A percentile compares a stretch with the other conserved stretches of the same genome.
Conservation (phyloP, 2,797 vertebrate genomes). For the Pangasius krempfi region DNA sequence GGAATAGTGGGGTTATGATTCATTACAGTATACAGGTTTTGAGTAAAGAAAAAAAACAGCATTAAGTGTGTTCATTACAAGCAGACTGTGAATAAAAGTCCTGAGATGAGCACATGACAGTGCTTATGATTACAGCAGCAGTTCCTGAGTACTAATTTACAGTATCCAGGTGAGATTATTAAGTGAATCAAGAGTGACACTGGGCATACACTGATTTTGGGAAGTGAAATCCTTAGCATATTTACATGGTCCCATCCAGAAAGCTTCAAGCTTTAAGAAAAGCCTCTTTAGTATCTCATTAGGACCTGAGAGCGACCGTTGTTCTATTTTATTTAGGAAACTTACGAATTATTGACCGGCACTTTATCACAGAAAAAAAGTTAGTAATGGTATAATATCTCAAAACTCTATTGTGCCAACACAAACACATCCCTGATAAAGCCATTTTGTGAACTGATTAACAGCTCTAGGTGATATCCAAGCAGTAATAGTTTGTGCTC, state of each 20-base stretch:
- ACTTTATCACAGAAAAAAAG: not conserved
- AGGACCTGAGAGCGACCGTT: no score
- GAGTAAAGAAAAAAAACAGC: not conserved
- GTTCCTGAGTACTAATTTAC: not conserved
- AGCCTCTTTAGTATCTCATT: not conserved
- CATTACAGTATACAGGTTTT: not conserved
- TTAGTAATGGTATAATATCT: not conserved
- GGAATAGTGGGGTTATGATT: not conserved
- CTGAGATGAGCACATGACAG: not conserved
- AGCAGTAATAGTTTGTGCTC: slow-evolving; percentile 40
- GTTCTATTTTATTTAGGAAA: not conserved
- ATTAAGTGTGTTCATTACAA: not conserved
- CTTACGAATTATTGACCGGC: not conserved
- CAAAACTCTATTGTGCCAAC: not conserved
- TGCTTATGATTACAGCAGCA: not conserved
- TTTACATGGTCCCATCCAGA: not conserved
- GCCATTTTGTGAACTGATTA: not conserved
- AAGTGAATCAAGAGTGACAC: not conserved
- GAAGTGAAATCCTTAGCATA: not conserved
- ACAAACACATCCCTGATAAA: not conserved
- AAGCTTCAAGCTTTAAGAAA: not conserved
- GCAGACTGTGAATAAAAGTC: not conserved
- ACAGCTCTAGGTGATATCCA: not conserved
- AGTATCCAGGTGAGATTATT: not conserved
- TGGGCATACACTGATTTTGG: not conserved